Evolutionary conservation across 2,113 vertebrate genomes (phyloP), one percentile per base, ranked within the genome.

Genomic region (Nesogale talazaci): DNA sequence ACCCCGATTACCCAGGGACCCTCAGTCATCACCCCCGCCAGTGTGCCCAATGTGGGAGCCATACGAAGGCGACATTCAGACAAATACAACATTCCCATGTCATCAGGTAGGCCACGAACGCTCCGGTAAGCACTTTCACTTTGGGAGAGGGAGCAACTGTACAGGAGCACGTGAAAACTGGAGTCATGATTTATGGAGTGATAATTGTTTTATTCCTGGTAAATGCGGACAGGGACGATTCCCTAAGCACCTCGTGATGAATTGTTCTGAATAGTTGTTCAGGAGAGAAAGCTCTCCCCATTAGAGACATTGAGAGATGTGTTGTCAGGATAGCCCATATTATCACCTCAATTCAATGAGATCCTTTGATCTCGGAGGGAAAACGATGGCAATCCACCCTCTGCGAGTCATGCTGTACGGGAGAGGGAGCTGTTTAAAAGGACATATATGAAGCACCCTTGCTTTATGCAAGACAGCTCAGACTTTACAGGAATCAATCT

Each of bases 1-100:
- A 99, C 99, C 90, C 99, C 99, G 97, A 99, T 99, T 98, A 98
- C 99, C 96, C 99, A 99, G 98, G 99, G 99, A 98, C 99, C 99
- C 91, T 99, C 99, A 1, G 98, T 99, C 96, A 99, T 99, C 98
- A 99, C 99, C 98, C 98, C 99, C 95, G 99, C 99, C 97, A 99
- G 98, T 97, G 98, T 99, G 96, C 99, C 99, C 98, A 99, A 98
- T 94, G 99, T 99, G 98, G 99, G 99, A 97, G 99, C 99, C 98
- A 99, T 99, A 98, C 99, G 99, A 98, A 98, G 99, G 98, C 98
- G 99, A 97, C 99, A 99, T 98, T 99, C 99, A 92, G 99, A 99
- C 98, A 99, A 99, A 98, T 99, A 99, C 98, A 99, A 99, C 98
- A 99, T 99, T 98, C 98, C 99, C 95, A 98, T 99, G 97, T 99